These are phyloP conservation scores for Scolopax rusticola DNA, from an alignment of 2,797 vertebrate species.

Conservation along the genomic window DNA sequence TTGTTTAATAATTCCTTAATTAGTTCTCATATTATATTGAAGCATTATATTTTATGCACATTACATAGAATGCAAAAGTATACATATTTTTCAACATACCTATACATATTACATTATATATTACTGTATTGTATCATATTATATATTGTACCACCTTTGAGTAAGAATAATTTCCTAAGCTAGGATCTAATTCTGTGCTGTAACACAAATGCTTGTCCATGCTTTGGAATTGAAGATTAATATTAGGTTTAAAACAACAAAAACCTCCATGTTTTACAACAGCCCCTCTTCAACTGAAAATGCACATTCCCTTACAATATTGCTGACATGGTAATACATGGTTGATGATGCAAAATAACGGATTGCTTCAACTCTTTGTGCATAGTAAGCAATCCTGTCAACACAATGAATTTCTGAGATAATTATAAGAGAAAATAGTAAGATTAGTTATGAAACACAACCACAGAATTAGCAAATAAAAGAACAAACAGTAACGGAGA, in stretches of 20 bases:
- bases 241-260: not conserved
- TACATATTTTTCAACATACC: not conserved
- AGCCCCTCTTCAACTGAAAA: constrained; percentile 7
- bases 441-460: not conserved
- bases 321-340: constrained; percentile 22
- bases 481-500: not conserved
- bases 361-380: constrained; percentile 21
- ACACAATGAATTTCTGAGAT: constrained; percentile 1
- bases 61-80: not conserved
- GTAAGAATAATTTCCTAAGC: not conserved
- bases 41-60: not conserved
- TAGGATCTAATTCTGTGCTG: not conserved
- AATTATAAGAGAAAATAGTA: constrained; percentile 12
- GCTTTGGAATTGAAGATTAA: not conserved
- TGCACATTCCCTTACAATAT: not conserved
- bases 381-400: constrained; percentile 21
- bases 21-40: not conserved
- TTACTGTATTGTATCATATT: not conserved
- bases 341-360: constrained; percentile 42
- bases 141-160: not conserved
- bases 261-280: not conserved
- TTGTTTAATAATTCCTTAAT: not conserved
- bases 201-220: not conserved
- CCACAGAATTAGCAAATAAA: not conserved
- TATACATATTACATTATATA: not conserved